These are phyloP conservation scores for Ruditapes philippinarum DNA, from an alignment of 1,140 invertebrate genomes.

Conservation along the genomic window DNA sequence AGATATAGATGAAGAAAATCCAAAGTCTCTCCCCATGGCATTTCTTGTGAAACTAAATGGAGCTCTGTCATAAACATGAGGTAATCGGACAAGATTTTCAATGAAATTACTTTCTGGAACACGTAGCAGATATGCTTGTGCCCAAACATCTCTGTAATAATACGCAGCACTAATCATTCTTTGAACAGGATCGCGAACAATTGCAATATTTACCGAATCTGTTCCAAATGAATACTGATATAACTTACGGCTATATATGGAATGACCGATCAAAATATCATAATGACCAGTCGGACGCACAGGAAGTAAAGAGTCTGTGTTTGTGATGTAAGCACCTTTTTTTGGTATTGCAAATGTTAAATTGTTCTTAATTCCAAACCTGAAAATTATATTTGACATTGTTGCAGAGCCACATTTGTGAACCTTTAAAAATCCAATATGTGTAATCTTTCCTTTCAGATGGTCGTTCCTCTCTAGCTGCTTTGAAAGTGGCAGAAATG, in stretches of 20 bases:
- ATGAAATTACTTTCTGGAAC: conserved; percentile 45
- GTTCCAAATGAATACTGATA: conserved; percentile 61
- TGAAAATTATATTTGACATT: conserved; percentile 87
- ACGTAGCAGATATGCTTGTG: conserved; percentile 23
- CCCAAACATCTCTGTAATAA: conserved; percentile 67
- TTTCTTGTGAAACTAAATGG: conserved; percentile 71
- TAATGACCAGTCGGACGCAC: neutral
- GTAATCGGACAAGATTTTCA: conserved; percentile 45
- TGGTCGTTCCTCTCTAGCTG: no score
- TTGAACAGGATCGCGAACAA: conserved; percentile 73
- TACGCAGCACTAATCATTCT: conserved; percentile 71
- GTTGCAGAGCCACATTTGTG: conserved; percentile 88
- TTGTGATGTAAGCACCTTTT: conserved; percentile 10
- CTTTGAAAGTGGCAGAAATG: no score
- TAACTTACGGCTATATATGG: conserved; percentile 68
- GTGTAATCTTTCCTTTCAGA: neutral
- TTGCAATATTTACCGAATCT: conserved; percentile 72
- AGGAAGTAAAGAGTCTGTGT: neutral
- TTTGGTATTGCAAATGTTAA: conserved; percentile 86
- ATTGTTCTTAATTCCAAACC: conserved; percentile 87
- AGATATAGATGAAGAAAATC: conserved; percentile 38
- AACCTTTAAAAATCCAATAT: conserved; percentile 64
- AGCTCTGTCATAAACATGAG: conserved; percentile 57
- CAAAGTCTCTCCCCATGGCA: conserved; percentile 77
- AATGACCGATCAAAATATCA: conserved; percentile 42